These are phyloP conservation scores for Penaeus chinensis DNA, from an alignment of 1,140 invertebrate species.

Conservation along the genomic window DNA sequence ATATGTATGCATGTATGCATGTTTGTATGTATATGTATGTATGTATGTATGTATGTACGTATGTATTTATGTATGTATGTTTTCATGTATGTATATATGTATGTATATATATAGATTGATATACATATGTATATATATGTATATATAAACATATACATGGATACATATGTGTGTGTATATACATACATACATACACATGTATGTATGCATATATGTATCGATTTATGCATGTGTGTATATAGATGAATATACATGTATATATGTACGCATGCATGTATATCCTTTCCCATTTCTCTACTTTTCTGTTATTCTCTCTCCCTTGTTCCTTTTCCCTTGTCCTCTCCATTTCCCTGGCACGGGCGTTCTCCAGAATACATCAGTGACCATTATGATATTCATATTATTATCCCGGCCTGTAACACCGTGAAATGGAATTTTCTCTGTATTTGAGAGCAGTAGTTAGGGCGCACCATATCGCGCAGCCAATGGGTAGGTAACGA, in stretches of 20 bases:
- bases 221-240: neutral
- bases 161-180: neutral
- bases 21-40: conserved; percentile 30
- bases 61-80: neutral
- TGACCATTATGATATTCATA: no score
- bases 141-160: neutral
- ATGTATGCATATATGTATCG: neutral
- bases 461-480: no score
- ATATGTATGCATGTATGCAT: conserved; percentile 11
- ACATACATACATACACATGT: neutral
- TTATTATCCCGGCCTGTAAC: no score
- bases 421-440: no score
- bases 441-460: no score
- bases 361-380: no score
- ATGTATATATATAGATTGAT: neutral
- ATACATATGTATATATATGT: neutral
- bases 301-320: neutral
- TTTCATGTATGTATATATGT: neutral
- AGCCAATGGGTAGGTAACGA: no score
- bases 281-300: neutral
- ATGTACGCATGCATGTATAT: neutral
- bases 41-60: conserved; percentile 23
- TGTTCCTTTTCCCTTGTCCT: neutral
- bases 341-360: no score
- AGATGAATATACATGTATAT: neutral